Base-by-base conservation (phyloP, 2,888 invertebrate genomes). In the Hydropsyche betteni region DNA sequence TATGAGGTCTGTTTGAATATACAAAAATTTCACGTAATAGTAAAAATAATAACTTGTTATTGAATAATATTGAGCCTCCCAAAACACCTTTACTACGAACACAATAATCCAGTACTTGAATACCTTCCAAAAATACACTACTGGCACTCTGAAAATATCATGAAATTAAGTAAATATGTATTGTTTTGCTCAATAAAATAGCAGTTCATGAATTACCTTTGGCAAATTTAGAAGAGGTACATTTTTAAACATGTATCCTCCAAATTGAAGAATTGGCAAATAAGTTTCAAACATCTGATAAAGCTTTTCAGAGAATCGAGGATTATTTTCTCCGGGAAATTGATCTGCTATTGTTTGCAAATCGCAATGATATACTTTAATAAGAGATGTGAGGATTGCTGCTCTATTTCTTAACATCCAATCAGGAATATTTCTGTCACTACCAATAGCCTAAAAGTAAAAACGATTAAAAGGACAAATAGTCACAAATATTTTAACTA, bases 231-330 rank as follows among this genome's bases (percentile, higher is more conserved):
- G 86, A 84, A 93, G 91, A 12, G 95, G 94, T 80, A 94, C 91
- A 81, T 94, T 90, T 80, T 94, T 93, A 84, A 96, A 95, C 80
- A 94, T 90, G 83, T 94, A 94, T 69, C 94, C 93, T 69, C 93
- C 93, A 81, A 92, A 92, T 83, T 94, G 93, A 78, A 95, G 87
- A 82, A 95, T 92, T 33, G 95, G 95, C 73, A 96, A 88, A 84
- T 95, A 96, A n/a, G 94, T 93, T 85, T 95, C 95, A 84, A 96
- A 93, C 82, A 96, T 93, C 82, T 93, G 92, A 84, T 93, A 93
- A 76, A 97, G 86, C 83, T 94, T 95, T 81, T 92, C 92, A 38
- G 90, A 87, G 79, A 94, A 89, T 81, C 88, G 88, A 55, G 88
- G 88, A 51, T 85, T 85, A 79, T 86, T 84, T 84, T 89, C 81